phyloP scores from a whole-genome alignment of 2,888 invertebrate genomes.

The Andrena praecox region DNA sequence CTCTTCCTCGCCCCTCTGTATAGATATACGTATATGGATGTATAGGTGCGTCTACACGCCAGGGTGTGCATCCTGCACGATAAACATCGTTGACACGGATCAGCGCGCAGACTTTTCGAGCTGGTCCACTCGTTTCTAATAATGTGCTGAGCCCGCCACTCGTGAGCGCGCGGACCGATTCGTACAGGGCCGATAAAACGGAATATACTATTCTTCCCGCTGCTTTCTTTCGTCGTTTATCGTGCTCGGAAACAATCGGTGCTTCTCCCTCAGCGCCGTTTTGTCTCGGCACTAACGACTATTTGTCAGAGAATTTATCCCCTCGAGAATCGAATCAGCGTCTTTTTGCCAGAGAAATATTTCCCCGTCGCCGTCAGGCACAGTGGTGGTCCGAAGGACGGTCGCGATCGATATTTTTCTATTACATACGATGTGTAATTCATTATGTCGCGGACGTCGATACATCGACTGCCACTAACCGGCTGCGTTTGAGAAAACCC shows the following conservation, averaged over 20 bases:
- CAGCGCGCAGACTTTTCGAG: constrained; percentile 35
- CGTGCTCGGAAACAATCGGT: background rate
- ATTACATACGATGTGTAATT: no score
- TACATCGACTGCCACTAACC: no score
- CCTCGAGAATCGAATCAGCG: background rate
- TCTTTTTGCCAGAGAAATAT: background rate
- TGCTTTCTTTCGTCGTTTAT: background rate
- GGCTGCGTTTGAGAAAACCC: no score
- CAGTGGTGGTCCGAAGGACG: no score
- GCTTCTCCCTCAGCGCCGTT: background rate
- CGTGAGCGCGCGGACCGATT: background rate
- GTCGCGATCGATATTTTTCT: no score
- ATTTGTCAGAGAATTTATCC: background rate
- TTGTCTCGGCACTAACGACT: background rate
- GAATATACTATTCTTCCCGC: background rate
- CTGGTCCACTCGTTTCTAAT: constrained; percentile 43
- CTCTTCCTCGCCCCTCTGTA: background rate
- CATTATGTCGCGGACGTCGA: no score
- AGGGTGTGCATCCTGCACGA: constrained; percentile 40
- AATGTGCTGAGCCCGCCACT: constrained; percentile 21
- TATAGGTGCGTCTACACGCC: constrained; percentile 5
- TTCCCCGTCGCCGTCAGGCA: background rate
- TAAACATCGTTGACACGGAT: constrained; percentile 70
- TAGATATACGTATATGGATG: constrained; percentile 3
- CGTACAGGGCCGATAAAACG: background rate